These are phyloP conservation scores for Aegithalos caudatus DNA, from an alignment of 2,113 vertebrate species.

Conservation along the genomic window DNA sequence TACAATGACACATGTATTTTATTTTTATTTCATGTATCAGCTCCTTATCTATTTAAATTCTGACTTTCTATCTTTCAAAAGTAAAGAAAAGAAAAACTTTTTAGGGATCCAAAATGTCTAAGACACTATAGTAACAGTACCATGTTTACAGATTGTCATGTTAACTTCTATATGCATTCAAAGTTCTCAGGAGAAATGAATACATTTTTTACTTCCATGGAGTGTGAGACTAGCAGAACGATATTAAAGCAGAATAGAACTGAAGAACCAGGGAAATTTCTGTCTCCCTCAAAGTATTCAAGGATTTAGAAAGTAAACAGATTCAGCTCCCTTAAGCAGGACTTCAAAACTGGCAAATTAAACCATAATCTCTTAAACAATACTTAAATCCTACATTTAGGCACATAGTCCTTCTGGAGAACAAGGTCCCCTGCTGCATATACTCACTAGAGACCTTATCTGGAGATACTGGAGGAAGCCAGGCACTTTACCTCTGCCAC, in stretches of 20 bases:
- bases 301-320: neutral
- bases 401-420: neutral
- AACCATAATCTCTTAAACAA: neutral
- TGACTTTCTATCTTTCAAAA: neutral
- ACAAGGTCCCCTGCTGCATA: neutral
- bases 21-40: neutral
- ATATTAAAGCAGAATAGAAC: neutral
- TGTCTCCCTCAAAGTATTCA: neutral
- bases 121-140: neutral
- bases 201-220: neutral
- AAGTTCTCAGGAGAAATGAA: neutral
- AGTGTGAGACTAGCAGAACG: neutral
- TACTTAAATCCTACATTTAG: neutral
- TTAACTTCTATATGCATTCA: neutral
- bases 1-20: neutral
- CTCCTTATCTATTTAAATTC: neutral
- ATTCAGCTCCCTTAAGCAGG: neutral
- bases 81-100: neutral
- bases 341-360: neutral
- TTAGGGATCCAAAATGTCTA: neutral
- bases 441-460: neutral
- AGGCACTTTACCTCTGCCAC: neutral
- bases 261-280: neutral
- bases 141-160: neutral
- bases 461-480: neutral